These are phyloP conservation scores for Prunella strophiata DNA, from an alignment of 2,797 vertebrate genomes.

Conservation along the genomic window DNA sequence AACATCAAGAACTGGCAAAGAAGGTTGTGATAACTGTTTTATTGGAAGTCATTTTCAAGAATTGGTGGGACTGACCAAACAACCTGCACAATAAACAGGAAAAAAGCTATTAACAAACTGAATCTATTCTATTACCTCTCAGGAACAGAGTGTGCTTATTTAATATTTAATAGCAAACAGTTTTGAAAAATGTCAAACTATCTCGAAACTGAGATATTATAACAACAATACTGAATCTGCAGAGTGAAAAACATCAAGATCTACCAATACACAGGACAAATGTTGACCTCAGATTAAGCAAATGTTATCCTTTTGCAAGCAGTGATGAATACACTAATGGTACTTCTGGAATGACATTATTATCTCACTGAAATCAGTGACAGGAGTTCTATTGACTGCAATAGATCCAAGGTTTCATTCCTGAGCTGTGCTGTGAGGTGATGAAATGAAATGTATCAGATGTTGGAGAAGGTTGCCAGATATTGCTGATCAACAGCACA, in stretches of 20 bases:
- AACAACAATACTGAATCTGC: not conserved
- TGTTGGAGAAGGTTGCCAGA: not conserved
- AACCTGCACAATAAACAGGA: not conserved
- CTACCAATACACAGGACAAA: not conserved
- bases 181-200: not conserved
- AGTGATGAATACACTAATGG: not conserved
- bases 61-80: not conserved
- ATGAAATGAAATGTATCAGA: slow-evolving; percentile 9
- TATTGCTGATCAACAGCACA: not conserved
- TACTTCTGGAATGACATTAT: not conserved
- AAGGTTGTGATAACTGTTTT: not conserved
- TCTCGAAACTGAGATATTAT: not conserved
- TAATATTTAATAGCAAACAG: not conserved
- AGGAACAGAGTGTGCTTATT: not conserved
- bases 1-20: not conserved
- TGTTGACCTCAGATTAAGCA: not conserved
- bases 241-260: not conserved
- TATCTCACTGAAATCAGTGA: not conserved
- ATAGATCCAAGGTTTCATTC: not conserved
- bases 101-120: not conserved
- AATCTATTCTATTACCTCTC: not conserved
- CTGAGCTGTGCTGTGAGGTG: not conserved
- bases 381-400: not conserved
- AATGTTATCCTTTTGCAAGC: not conserved
- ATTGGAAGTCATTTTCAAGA: not conserved